Evolutionary conservation across 2,888 invertebrate species (phyloP), one percentile per base, ranked within the genome.

Genomic region (Helicoverpa assulta): DNA sequence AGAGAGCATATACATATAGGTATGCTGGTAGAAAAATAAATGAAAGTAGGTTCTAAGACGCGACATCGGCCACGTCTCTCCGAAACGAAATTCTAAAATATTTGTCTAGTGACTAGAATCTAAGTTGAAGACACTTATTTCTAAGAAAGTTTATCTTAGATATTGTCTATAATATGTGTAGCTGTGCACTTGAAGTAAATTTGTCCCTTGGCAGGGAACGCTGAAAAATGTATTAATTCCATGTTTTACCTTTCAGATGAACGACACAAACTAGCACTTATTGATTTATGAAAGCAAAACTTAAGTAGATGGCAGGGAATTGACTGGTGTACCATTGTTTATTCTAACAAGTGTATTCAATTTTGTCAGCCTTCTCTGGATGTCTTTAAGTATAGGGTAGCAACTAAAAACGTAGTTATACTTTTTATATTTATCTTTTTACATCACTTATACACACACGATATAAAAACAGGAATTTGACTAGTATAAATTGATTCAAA

Each of bases 31-130:
- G 87, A 86, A 53, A 89, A 88, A 81, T 78, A 73, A 84, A 86
- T 85, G 77, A 84, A 83, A 78, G 86, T 91, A 90, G 87, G 80
- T 86, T 86, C 73, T 78, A 88, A 73, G 88, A 85, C 85, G 87
- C 84, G 76, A 81, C 65, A 18, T 19, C 77, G 76, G 88, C 87
- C 87, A 85, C 82, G 90, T 91, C 89, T 90, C 85, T 91, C 90
- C 89, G 93, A 93, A 95, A 95, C 94, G 93, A 95, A 93, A 95
- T 95, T 95, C 94, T 94, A 95, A 95, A 95, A 88, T 93, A 90
- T 86, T 85, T 90, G 88, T 91, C 85, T 94, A 94, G 91, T 89
- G 85, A 87, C 79, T 92, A 93, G 90, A 58, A 68, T 71, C n/a
- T 93, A 93, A 93, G 91, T 85, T 88, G 70, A 84, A 81, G 79